A percentile compares a stretch with the other conserved stretches of the same genome.
These are phyloP conservation scores for Lycodopsis pacificus DNA, from an alignment of 2,797 vertebrate genomes.

Conservation along the genomic window DNA sequence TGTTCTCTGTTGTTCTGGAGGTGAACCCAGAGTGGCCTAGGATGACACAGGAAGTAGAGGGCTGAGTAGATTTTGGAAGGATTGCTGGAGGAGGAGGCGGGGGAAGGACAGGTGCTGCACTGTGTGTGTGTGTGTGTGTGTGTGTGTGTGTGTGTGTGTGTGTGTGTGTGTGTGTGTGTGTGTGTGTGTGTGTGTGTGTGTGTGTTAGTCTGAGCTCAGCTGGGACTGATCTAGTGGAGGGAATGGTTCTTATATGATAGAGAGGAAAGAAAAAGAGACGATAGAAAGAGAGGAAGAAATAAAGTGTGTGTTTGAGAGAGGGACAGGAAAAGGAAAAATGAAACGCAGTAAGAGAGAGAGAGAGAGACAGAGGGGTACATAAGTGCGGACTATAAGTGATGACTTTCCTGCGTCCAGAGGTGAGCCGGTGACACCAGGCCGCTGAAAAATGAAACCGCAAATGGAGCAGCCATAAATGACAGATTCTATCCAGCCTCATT, in stretches of 20 bases:
- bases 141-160: constrained; percentile 3
- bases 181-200: constrained; percentile 10
- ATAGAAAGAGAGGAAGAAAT: background rate
- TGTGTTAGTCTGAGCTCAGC: constrained; percentile 47
- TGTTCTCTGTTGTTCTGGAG: constrained; percentile 1
- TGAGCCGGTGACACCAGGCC: constrained; percentile 35
- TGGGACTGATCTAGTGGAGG: constrained; percentile 48
- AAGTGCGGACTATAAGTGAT: constrained; percentile 47
- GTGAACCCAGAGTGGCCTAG: constrained; percentile 2
- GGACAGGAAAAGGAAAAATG: constrained; percentile 6
- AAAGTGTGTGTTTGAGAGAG: background rate
- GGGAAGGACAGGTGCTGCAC: constrained; percentile 30
- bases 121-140: constrained; percentile 10
- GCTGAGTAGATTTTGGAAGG: background rate
- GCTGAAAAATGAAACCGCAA: constrained; percentile 66
- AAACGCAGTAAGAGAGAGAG: background rate
- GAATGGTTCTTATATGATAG: constrained; percentile 32
- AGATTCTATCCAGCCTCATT: constrained; percentile 47
- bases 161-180: constrained; percentile 5
- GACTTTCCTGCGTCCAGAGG: constrained; percentile 35
- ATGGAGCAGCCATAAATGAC: constrained; percentile 52
- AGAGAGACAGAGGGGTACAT: background rate
- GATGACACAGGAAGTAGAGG: constrained; percentile 11
- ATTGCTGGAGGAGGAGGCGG: background rate
- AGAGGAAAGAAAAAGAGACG: constrained; percentile 21